Base-by-base conservation (phyloP, 2,888 invertebrate species). In the Dasysyrphus tricinctus region DNA sequence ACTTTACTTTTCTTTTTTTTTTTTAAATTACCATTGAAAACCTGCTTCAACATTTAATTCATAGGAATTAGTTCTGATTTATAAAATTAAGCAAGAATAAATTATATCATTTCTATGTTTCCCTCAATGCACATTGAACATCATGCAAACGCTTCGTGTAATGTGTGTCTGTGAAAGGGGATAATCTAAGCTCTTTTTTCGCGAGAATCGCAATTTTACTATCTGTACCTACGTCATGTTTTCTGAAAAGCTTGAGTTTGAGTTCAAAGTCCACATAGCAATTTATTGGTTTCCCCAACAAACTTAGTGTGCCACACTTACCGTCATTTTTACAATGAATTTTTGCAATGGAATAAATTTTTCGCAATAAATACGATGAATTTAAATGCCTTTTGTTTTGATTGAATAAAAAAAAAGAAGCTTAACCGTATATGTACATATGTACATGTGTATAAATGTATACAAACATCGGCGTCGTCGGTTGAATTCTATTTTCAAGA, bases 271-370 rank as follows among this genome's bases (percentile, higher is more conserved):
- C 76, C 76, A 70, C 14, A 16, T 5, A 32, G 12, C 54, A 76
- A 54, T 72, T 61, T 37, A 65, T 85, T 80, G 73, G 80, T 85
- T 80, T 85, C 69, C 73, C 84, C 76, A 69, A 37, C 11, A 19
- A 61, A 51, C 49, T 78, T 32, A 39, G 39, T 47, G 34, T 37
- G 24, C 32, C 7, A 63, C 11, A 70, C 24, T 67, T 72, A 79
- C 65, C 51, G 67, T 73, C 61, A 65, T 59, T 61, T 59, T 24
- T 42, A 24, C 12, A 42, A 61, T 39, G 16, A 14, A 19, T 84
- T 70, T 74, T 34, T 63, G 14, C 32, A 67, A 72, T 24, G 59
- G 57, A 70, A 74, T 83, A 51, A 49, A 80, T 37, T 49, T 73
- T 76, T 73, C 56, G 16, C 39, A 80, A 59, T 79, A 76, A 84